These are phyloP conservation scores for Leucophora obtusa DNA, from an alignment of 2,888 invertebrate genomes.

Conservation along the genomic window DNA sequence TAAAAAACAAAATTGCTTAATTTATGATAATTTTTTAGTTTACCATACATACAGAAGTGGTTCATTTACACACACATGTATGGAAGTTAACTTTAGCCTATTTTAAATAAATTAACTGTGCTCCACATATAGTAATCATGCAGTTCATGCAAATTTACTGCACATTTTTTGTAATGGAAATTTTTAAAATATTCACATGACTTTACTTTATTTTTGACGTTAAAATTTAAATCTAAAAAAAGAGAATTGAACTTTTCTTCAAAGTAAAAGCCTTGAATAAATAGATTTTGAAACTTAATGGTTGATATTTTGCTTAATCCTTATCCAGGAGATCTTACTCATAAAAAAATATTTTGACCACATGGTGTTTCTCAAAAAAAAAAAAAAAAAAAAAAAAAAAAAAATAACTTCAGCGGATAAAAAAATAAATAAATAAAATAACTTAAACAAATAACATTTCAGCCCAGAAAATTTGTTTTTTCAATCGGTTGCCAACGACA, in stretches of 20 bases:
- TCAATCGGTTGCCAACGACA: no score
- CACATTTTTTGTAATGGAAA: background rate
- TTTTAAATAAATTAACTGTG: background rate
- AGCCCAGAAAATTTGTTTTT: no score
- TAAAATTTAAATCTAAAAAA: background rate
- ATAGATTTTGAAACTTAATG: no score
- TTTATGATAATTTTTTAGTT: slow-evolving; percentile 13
- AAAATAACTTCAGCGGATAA: no score
- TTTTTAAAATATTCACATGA: background rate
- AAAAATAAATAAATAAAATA: no score
- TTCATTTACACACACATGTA: background rate
- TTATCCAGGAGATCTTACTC: no score
- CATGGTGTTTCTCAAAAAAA: no score
- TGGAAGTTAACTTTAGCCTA: background rate
- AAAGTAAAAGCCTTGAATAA: background rate
- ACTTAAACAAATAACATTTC: no score
- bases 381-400: no score
- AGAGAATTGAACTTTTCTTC: slow-evolving; percentile 16
- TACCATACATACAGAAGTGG: background rate
- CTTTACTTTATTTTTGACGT: slow-evolving; percentile 7
- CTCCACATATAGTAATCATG: background rate
- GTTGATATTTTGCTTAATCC: no score
- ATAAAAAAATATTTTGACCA: no score
- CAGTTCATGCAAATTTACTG: background rate
- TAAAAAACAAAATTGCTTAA: slow-evolving; percentile 10